Conservation (phyloP, 1,140 invertebrate genomes). For the Trichonephila inaurata region DNA sequence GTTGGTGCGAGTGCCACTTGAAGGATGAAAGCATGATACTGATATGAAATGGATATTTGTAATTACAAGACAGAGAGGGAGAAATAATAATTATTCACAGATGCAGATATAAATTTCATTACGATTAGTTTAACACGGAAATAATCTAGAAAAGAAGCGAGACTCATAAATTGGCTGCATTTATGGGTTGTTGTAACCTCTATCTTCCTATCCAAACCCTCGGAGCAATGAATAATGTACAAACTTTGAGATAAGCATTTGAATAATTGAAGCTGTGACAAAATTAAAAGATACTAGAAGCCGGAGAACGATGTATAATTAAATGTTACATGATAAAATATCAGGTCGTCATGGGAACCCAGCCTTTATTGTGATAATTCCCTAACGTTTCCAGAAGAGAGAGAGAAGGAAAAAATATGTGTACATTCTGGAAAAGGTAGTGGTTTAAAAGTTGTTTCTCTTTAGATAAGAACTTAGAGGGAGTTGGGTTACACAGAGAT, state of each 20-base stretch:
- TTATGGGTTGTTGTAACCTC: conserved; percentile 24
- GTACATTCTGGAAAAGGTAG: not conserved
- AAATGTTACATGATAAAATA: conserved; percentile 74
- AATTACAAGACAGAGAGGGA: not conserved
- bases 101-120: conserved; percentile 18
- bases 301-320: conserved; percentile 42
- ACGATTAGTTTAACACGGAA: conserved; percentile 30
- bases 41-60: conserved; percentile 28
- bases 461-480: not conserved
- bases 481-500: too few species aligned
- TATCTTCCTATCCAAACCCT: not conserved
- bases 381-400: not conserved
- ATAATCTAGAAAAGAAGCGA: not conserved
- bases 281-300: conserved; percentile 68
- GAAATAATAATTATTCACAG: not conserved
- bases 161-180: conserved; percentile 3
- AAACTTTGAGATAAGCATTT: conserved; percentile 53
- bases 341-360: conserved; percentile 48
- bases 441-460: not conserved
- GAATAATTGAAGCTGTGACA: conserved; percentile 69
- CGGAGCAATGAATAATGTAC: conserved; percentile 51
- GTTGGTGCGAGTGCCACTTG: not conserved
- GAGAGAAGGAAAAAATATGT: not conserved
- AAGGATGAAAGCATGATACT: not conserved
- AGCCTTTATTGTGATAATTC: conserved; percentile 42